phyloP scores from a whole-genome alignment of 1,140 invertebrate genomes.

The Maconellicoccus hirsutus region DNA sequence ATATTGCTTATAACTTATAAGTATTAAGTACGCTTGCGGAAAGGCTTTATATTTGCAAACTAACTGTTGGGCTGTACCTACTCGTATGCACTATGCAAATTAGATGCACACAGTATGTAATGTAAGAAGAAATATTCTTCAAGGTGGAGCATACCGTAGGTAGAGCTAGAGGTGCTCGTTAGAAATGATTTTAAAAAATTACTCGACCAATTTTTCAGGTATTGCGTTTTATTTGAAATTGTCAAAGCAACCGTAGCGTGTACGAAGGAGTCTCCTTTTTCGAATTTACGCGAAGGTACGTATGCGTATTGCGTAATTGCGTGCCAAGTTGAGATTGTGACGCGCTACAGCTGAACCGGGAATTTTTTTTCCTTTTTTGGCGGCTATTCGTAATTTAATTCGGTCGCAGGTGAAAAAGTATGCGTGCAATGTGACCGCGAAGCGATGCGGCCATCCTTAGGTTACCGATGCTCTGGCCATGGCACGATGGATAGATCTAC shows the following conservation, averaged over 20 bases:
- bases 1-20: too few species aligned
- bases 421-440: conserved; percentile 64
- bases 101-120: too few species aligned
- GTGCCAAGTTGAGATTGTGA: neutral
- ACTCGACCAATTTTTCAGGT: conserved; percentile 43
- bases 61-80: too few species aligned
- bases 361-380: too few species aligned
- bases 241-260: conserved; percentile 67
- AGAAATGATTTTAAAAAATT: too few species aligned
- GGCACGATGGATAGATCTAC: conserved; percentile 55
- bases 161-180: too few species aligned
- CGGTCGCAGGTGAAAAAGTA: conserved; percentile 49
- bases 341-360: neutral
- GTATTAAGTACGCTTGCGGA: too few species aligned
- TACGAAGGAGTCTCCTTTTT: conserved; percentile 54
- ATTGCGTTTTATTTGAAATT: conserved; percentile 70
- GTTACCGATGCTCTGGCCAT: conserved; percentile 66
- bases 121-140: too few species aligned
- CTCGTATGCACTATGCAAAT: too few species aligned
- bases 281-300: conserved; percentile 57
- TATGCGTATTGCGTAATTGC: neutral
- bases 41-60: too few species aligned
- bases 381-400: neutral
- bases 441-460: conserved; percentile 52
- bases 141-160: too few species aligned